phyloP scores from a whole-genome alignment of 92 coral and sea anemone genomes.

The Parazoanthus darwini region DNA sequence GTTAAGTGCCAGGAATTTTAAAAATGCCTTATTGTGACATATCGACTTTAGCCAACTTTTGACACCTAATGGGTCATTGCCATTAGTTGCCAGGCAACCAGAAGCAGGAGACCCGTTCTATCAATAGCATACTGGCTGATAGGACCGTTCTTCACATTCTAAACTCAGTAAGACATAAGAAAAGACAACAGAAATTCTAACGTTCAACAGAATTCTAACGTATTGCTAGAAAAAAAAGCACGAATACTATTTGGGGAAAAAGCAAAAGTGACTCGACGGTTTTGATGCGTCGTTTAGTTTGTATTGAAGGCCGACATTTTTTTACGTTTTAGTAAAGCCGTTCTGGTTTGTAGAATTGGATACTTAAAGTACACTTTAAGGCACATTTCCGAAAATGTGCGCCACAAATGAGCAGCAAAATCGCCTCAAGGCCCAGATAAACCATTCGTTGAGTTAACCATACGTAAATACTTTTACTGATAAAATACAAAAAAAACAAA shows the following conservation, averaged over 20 bases:
- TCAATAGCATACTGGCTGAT: background rate
- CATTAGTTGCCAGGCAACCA: background rate
- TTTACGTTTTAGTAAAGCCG: no score
- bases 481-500: no score
- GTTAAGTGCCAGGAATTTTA: background rate
- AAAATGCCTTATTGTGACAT: background rate
- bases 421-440: no score
- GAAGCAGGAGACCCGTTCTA: background rate
- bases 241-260: background rate
- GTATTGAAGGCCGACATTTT: no score
- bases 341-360: no score
- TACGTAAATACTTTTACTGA: no score
- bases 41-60: background rate
- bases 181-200: no score
- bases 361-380: no score
- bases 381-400: no score
- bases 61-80: background rate
- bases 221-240: background rate
- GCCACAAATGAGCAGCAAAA: no score
- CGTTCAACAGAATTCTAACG: background rate
- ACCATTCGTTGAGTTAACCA: no score
- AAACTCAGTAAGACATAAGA: background rate
- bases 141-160: background rate
- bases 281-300: no score
- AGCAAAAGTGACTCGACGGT: background rate